A percentile compares a stretch with the other conserved stretches of the same genome.
These are phyloP conservation scores for Gadopsis bispinosus DNA, from an alignment of 2,797 vertebrate genomes.

Conservation along the genomic window DNA sequence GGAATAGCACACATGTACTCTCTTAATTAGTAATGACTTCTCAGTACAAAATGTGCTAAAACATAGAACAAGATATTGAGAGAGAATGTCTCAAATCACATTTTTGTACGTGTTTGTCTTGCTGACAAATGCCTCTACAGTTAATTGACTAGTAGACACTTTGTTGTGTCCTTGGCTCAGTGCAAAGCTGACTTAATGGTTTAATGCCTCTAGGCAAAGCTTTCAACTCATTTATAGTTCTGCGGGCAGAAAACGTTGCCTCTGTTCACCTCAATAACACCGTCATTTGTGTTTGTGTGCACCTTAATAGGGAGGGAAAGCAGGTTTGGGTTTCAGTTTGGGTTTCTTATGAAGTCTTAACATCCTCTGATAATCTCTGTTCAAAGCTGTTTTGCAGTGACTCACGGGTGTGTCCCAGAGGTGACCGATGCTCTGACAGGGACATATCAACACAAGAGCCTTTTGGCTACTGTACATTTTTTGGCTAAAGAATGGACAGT, in stretches of 20 bases:
- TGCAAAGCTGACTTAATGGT: slow-evolving; percentile 22
- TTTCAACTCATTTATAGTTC: slow-evolving; percentile 35
- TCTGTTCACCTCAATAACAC: slow-evolving; percentile 25
- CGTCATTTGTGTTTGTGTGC: slow-evolving; percentile 16
- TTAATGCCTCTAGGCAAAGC: slow-evolving; percentile 30
- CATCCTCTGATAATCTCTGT: slow-evolving; percentile 28
- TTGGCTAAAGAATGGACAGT: slow-evolving; percentile 19
- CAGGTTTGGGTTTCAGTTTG: slow-evolving; percentile 22
- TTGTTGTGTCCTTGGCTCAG: slow-evolving; percentile 13
- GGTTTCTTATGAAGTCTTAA: slow-evolving; percentile 30
- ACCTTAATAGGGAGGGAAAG: neutral
- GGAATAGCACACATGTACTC: slow-evolving; percentile 40
- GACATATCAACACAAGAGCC: slow-evolving; percentile 33
- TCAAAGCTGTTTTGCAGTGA: slow-evolving; percentile 42
- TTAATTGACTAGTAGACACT: slow-evolving; percentile 36
- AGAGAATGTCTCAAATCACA: slow-evolving; percentile 31
- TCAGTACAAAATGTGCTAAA: slow-evolving; percentile 36
- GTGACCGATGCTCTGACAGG: neutral
- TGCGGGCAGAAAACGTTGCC: slow-evolving; percentile 32
- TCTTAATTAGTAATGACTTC: slow-evolving; percentile 5
- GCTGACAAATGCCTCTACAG: slow-evolving; percentile 25
- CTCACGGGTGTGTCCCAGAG: slow-evolving; percentile 29
- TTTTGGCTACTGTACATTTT: slow-evolving; percentile 40
- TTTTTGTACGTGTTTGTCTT: slow-evolving; percentile 45
- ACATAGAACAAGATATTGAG: slow-evolving; percentile 13